Evolutionary conservation across 2,888 invertebrate species (phyloP).

Genomic region (Cylindroiulus punctatus): DNA sequence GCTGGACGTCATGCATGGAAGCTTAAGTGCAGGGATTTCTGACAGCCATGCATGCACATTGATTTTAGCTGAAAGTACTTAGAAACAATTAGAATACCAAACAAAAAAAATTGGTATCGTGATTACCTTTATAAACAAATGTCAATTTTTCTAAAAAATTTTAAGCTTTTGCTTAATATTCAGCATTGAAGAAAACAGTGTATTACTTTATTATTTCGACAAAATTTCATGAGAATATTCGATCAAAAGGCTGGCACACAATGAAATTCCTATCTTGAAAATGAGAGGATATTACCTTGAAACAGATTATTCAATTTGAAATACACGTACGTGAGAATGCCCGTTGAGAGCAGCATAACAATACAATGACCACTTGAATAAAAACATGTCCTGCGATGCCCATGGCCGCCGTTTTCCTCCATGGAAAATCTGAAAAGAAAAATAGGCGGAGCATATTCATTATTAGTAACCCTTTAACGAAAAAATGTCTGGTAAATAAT

Average conservation of each 20-base stretch:
- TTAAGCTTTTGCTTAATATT: no score
- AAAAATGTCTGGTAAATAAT: no score
- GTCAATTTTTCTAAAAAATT: no score
- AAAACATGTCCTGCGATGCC: slow-evolving; percentile 37
- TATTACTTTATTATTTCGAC: not conserved
- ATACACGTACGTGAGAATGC: not conserved
- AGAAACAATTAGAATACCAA: no score
- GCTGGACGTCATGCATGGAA: no score
- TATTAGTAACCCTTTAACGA: no score
- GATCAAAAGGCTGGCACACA: not conserved
- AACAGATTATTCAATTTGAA: not conserved
- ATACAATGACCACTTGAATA: not conserved
- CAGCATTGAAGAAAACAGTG: no score
- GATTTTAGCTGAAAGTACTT: no score
- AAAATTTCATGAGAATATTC: not conserved
- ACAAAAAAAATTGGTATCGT: no score
- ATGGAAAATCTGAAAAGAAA: slow-evolving; percentile 44
- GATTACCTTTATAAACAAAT: no score
- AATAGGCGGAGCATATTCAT: not conserved
- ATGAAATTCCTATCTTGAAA: not conserved
- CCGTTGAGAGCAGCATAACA: not conserved
- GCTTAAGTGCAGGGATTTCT: no score
- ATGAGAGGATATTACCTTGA: not conserved
- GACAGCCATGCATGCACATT: no score
- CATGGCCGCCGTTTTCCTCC: slow-evolving; percentile 49